Evolutionary conservation across 2,113 vertebrate species (phyloP).

Genomic region (Misgurnus mizolepis): DNA sequence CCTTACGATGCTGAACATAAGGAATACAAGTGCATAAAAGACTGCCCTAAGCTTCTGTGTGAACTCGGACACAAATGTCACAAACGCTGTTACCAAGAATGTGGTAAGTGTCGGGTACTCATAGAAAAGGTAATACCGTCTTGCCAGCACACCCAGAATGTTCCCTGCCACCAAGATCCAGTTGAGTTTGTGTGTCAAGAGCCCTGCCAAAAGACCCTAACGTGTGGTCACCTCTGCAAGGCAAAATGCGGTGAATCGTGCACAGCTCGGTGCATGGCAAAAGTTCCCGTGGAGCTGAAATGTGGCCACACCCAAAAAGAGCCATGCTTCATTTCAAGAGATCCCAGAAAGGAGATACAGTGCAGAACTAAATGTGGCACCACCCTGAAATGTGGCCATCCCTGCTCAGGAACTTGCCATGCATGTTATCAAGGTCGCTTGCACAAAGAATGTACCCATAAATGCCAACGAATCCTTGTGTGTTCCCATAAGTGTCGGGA

Average conservation of each 20-base stretch:
- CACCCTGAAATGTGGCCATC: slow-evolving; percentile 82
- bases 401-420: slow-evolving; percentile 81
- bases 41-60: slow-evolving; percentile 83
- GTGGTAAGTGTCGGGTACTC: slow-evolving; percentile 74
- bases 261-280: slow-evolving; percentile 65
- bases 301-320: slow-evolving; percentile 82
- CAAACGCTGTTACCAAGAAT: slow-evolving; percentile 71
- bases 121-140: slow-evolving; percentile 78
- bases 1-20: slow-evolving; percentile 85
- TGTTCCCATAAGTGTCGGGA: slow-evolving; percentile 86
- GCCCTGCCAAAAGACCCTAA: slow-evolving; percentile 77
- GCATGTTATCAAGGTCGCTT: slow-evolving; percentile 83
- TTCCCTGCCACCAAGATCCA: slow-evolving; percentile 80
- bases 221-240: slow-evolving; percentile 81
- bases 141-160: slow-evolving; percentile 84
- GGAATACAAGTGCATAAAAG: slow-evolving; percentile 80
- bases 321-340: slow-evolving; percentile 67
- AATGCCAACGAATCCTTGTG: slow-evolving; percentile 78
- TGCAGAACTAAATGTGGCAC: slow-evolving; percentile 73
- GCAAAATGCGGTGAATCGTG: slow-evolving; percentile 78
- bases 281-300: slow-evolving; percentile 68
- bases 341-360: neutral
- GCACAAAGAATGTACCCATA: slow-evolving; percentile 74
- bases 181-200: slow-evolving; percentile 72
- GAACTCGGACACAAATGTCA: slow-evolving; percentile 79